These are phyloP conservation scores for Limnephilus marmoratus DNA, from an alignment of 2,888 invertebrate species.

Conservation along the genomic window DNA sequence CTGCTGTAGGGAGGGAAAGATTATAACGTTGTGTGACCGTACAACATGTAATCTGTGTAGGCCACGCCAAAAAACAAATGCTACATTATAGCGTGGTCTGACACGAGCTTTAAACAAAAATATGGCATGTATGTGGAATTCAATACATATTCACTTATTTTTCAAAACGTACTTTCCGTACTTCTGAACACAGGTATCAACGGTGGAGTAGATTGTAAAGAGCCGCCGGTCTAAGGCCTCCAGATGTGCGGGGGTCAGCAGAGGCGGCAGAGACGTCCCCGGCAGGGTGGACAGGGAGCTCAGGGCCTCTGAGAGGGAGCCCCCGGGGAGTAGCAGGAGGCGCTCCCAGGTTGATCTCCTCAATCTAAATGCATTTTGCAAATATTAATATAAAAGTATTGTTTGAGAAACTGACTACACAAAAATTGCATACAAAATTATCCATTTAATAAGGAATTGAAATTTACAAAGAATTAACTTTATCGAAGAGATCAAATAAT, in stretches of 20 bases:
- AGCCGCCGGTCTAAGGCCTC: conserved; percentile 87
- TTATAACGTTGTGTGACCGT: no score
- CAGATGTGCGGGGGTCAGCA: conserved; percentile 85
- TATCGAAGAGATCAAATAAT: no score
- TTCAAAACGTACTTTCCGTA: conserved; percentile 76
- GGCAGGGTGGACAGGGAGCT: conserved; percentile 75
- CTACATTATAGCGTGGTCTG: no score
- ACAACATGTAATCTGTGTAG: no score
- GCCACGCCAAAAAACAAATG: no score
- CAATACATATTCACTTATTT: conserved; percentile 54
- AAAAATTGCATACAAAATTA: not conserved
- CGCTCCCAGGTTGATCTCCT: conserved; percentile 84
- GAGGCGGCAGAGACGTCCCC: conserved; percentile 72
- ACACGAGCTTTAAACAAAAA: not conserved
- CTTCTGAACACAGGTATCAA: conserved; percentile 85
- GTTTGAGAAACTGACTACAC: not conserved
- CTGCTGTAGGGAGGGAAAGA: no score
- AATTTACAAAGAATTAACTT: no score
- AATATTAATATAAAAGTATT: not conserved
- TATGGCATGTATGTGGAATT: not conserved
- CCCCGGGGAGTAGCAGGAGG: conserved; percentile 84
- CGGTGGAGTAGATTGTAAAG: conserved; percentile 84
- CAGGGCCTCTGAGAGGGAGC: conserved; percentile 82
- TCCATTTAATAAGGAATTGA: no score
- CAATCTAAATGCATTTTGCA: conserved; percentile 76